Conservation (phyloP, 2,797 vertebrate genomes). For the Uromys caudimaculatus region DNA sequence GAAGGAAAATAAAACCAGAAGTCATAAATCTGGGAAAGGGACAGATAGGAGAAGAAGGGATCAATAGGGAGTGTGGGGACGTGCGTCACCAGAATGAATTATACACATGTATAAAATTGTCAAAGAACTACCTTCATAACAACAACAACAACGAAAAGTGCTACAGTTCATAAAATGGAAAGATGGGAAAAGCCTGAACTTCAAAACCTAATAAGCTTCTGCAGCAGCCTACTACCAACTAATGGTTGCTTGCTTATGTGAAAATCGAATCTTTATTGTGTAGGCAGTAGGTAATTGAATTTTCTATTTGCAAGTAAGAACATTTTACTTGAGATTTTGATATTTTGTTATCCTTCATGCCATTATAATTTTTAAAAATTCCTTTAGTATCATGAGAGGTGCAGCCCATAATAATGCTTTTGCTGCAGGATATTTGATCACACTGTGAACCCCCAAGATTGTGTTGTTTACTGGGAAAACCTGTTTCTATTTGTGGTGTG, state of each 20-base stretch:
- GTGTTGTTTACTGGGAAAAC: neutral
- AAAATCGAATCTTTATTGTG: constrained; percentile 46
- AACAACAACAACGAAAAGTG: neutral
- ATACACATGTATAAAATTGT: neutral
- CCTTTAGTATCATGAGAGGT: neutral
- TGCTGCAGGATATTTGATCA: neutral
- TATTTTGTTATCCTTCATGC: neutral
- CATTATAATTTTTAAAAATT: neutral
- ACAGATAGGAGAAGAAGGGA: neutral
- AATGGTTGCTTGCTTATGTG: neutral
- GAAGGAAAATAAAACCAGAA: neutral
- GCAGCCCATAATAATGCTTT: neutral
- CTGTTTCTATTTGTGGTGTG: neutral
- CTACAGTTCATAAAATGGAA: neutral
- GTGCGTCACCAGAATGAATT: neutral
- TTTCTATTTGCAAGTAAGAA: constrained; percentile 51
- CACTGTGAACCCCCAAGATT: neutral
- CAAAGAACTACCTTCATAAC: neutral
- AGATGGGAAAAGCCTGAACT: neutral
- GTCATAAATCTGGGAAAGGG: neutral
- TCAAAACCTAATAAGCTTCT: neutral
- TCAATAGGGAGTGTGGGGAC: neutral
- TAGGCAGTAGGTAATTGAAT: constrained; percentile 36
- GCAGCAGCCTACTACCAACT: neutral
- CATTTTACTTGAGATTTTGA: constrained; percentile 18